A percentile compares a stretch with the other conserved stretches of the same genome.
Evolutionary conservation across 2,113 vertebrate genomes (phyloP).

Genomic region (Syngnathoides biaculeatus): DNA sequence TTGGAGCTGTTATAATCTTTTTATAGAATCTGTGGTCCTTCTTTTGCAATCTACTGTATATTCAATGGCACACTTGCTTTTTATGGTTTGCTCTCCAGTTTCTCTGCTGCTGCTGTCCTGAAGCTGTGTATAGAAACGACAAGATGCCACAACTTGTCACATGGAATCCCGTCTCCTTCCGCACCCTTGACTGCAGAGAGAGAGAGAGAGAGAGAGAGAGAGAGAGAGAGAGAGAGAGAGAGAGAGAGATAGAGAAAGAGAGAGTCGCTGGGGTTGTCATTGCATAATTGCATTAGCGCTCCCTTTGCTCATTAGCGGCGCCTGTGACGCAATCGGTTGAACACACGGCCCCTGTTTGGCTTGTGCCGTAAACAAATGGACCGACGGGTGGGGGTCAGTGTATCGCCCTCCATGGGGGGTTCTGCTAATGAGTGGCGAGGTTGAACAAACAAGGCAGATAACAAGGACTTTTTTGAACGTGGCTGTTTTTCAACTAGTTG

Average conservation of each 20-base stretch:
- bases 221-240: conserved; percentile 7
- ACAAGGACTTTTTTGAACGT: conserved; percentile 47
- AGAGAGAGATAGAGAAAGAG: too few relatives aligned
- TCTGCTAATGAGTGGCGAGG: conserved; percentile 64
- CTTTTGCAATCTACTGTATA: background rate
- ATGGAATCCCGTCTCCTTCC: conserved; percentile 41
- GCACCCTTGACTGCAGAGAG: conserved; percentile 20
- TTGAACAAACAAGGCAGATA: conserved; percentile 63
- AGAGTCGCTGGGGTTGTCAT: conserved; percentile 34
- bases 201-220: too few relatives aligned
- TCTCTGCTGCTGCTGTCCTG: background rate
- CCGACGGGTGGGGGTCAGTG: conserved; percentile 50
- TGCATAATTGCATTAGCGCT: conserved; percentile 69
- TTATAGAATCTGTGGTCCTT: too few relatives aligned
- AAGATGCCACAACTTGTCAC: conserved; percentile 48
- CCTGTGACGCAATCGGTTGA: conserved; percentile 57
- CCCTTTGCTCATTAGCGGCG: conserved; percentile 56
- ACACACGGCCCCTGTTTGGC: conserved; percentile 62
- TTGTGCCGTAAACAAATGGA: conserved; percentile 43
- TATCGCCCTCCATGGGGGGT: conserved; percentile 54
- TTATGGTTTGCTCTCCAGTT: conserved; percentile 6
- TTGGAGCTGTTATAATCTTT: too few relatives aligned
- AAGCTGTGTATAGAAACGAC: conserved; percentile 7
- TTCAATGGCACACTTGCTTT: background rate
- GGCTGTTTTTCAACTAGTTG: conserved; percentile 51